A percentile compares a stretch with the other conserved stretches of the same genome.
phyloP scores from a whole-genome alignment of 2,888 invertebrate species.

The Andrena trimmerana region DNA sequence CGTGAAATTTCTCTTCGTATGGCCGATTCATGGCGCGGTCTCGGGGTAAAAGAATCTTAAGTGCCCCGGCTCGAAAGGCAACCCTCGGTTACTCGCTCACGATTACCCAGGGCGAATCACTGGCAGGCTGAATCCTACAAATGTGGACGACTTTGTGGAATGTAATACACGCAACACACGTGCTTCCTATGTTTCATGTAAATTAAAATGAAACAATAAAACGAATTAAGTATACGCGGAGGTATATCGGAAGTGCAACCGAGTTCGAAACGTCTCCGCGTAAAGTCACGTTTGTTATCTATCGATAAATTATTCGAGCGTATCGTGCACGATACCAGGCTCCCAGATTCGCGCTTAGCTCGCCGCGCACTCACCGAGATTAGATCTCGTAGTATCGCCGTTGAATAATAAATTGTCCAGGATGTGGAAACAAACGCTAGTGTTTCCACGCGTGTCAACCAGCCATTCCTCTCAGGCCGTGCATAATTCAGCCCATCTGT shows the following conservation, averaged over 20 bases:
- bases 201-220: background rate
- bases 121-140: no score
- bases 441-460: constrained; percentile 50
- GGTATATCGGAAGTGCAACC: background rate
- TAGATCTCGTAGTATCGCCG: constrained; percentile 39
- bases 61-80: constrained; percentile 24
- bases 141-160: no score
- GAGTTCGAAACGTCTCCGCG: background rate
- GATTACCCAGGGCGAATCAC: background rate
- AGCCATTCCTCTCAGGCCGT: constrained; percentile 4
- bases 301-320: constrained; percentile 39
- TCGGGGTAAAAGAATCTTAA: constrained; percentile 5
- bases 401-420: constrained; percentile 49
- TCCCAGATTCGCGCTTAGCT: constrained; percentile 28
- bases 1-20: constrained; percentile 29
- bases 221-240: background rate
- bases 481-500: constrained; percentile 24
- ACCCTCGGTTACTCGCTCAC: background rate
- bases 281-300: constrained; percentile 9
- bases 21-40: background rate
- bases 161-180: no score
- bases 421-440: constrained; percentile 32
- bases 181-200: no score
- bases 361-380: constrained; percentile 35
- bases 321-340: background rate